Percentiles rank a stretch among this genome's conserved stretches.
Evolutionary conservation across 1,140 invertebrate genomes (phyloP).

Genomic region (Metopolophium dirhodum): DNA sequence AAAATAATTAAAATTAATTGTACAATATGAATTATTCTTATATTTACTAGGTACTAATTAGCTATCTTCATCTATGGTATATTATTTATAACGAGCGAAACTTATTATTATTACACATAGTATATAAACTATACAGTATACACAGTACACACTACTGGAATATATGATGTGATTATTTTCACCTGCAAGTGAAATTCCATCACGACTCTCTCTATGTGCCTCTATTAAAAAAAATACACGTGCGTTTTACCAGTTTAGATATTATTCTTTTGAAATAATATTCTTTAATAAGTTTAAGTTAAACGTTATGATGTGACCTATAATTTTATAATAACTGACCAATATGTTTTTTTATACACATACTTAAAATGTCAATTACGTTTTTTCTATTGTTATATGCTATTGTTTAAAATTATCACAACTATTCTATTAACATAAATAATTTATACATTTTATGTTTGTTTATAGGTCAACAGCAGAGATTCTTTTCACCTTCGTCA

Average conservation of each 20-base stretch:
- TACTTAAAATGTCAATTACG: background rate
- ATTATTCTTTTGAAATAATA: background rate
- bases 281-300: background rate
- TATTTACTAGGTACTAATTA: background rate
- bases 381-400: background rate
- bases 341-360: background rate
- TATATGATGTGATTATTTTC: slow-evolving; percentile 52
- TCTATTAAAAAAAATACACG: slow-evolving; percentile 25
- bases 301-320: background rate
- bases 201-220: slow-evolving; percentile 29
- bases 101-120: background rate
- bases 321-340: slow-evolving; percentile 24
- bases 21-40: slow-evolving; percentile 18
- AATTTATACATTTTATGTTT: background rate
- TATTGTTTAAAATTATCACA: background rate
- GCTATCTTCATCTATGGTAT: background rate
- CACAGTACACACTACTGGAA: slow-evolving; percentile 30
- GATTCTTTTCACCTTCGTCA: background rate
- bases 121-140: background rate
- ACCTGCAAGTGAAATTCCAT: slow-evolving; percentile 41
- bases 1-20: background rate
- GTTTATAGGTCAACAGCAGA: slow-evolving; percentile 31
- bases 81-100: slow-evolving; percentile 49
- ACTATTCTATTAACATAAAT: background rate
- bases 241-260: background rate